Evolutionary conservation across 2,113 vertebrate genomes (phyloP), one percentile per base, ranked within the genome.

Genomic region (Eulemur rufifrons): DNA sequence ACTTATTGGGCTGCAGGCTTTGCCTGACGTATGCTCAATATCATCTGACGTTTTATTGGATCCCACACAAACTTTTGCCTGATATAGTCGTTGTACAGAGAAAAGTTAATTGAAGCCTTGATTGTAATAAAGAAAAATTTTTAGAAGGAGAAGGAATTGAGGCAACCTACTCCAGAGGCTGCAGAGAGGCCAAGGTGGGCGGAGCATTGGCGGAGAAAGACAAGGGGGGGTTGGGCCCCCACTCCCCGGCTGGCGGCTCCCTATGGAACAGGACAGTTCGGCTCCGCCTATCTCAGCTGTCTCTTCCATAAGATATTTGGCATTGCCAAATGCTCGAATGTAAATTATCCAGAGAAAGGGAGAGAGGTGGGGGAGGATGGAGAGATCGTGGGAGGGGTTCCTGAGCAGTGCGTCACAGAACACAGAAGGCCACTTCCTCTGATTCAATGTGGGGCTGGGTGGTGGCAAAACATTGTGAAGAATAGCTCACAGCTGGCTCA

Each of bases 41-140:
- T 97, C 97, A 96, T 97, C 97, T 97, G 97, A 98, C 82, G 97
- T 98, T 98, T 98, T 98, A 98, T 98, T 98, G 98, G 97, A 96
- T 97, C 86, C 89, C 94, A 96, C 97, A 97, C 96, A 98, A 98
- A 98, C 95, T 98, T 98, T 98, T 97, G 69, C 97, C 93, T 98
- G 98, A 98, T 98, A 95, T n/a, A 97, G 98, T 97, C 63, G 6
- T 98, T 98, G 97, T 97, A 97, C 47, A 95, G 71, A 95, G 85
- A 97, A 98, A 96, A 97, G 94, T 97, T 98, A 97, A 98, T 97
- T 96, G 97, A 98, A 98, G 95, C 2, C 42, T 94, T 97, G 91
- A 52, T 50, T 86, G 6, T 71, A 97, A 96, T 95, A 96, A 97
- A 98, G 37, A 45, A 92, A 37, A 80, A 37, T 0, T 47, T 74